phyloP scores from a whole-genome alignment of 1,140 invertebrate species.

The Hirudo medicinalis region DNA sequence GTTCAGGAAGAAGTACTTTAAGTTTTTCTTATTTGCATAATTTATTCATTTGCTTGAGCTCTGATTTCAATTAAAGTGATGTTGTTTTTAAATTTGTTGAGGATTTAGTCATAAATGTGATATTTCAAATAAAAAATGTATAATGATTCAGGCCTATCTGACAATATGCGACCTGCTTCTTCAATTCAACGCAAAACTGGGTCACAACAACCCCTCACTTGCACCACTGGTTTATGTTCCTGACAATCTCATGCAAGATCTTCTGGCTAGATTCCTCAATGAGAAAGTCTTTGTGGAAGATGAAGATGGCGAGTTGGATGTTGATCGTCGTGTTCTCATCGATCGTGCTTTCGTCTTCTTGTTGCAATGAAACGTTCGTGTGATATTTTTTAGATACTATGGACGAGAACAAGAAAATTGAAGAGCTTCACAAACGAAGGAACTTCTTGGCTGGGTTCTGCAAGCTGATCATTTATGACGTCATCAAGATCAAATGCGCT shows the following conservation, averaged over 20 bases:
- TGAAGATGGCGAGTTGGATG: constrained; percentile 51
- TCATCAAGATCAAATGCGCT: constrained; percentile 76
- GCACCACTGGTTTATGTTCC: constrained; percentile 67
- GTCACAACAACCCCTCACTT: constrained; percentile 42
- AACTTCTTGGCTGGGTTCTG: constrained; percentile 92
- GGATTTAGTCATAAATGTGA: too few species aligned
- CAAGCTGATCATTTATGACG: constrained; percentile 93
- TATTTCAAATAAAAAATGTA: constrained; percentile 1
- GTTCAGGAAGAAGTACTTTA: constrained; percentile 26
- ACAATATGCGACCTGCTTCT: constrained; percentile 87
- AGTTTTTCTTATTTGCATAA: not conserved
- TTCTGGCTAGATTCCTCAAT: constrained; percentile 80
- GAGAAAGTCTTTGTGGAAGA: constrained; percentile 79
- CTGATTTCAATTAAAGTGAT: not conserved
- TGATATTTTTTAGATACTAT: constrained; percentile 34
- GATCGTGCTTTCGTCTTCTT: not conserved
- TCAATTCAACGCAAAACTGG: constrained; percentile 79
- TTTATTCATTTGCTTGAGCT: not conserved
- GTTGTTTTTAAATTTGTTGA: not conserved
- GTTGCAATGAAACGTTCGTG: not conserved
- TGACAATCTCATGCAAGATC: constrained; percentile 60
- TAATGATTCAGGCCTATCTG: constrained; percentile 61
- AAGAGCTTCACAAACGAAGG: constrained; percentile 84
- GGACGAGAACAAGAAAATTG: constrained; percentile 86
- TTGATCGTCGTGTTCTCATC: not conserved